Base-by-base conservation (phyloP, 2,113 vertebrate genomes). In the Muntiacus reevesi region DNA sequence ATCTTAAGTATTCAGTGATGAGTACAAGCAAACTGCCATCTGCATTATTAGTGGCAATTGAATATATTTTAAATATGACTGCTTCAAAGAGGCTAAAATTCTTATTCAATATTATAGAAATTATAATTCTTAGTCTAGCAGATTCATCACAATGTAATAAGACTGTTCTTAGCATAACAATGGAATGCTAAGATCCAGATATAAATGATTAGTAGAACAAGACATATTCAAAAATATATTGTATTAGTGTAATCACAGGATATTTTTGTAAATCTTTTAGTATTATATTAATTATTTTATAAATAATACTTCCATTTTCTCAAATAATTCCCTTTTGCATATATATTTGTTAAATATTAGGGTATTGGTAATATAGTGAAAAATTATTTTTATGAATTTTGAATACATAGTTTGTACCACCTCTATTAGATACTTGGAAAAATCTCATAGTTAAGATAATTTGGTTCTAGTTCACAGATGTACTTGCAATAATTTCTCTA, bases 71-170 rank as follows among this genome's bases (percentile, higher is more conserved):
- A 97, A 95, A 97, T 96, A 94, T 89, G 93, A 91, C n/a, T 97
- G 19, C 57, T 96, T 84, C 85, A 93, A 96, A 86, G 62, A 92
- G 47, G 0, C 0, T 94, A 54, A 62, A 90, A 84, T 89, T 96
- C 59, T 97, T 95, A 95, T 93, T 95, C 45, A 95, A 93, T 96
- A 96, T 95, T 67, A 98, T 54, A 82, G 54, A 82, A 98, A 97
- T 98, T 87, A 94, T 95, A 89, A 97, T 93, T 96, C 64, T 96
- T 52, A n/a, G 30, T 94, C 64, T 87, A 95, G 0, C 62, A 33
- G 57, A 19, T 43, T 98, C 97, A 98, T 97, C 95, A 96, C 33
- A 98, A 81, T 97, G 87, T 83, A 96, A 97, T 98, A 97, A 78
- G 0, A 45, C 87, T 94, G 89, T 97, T 45, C 30, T 97, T 91